Base-by-base conservation (phyloP, 2,113 vertebrate genomes). In the Ailurus styani region DNA sequence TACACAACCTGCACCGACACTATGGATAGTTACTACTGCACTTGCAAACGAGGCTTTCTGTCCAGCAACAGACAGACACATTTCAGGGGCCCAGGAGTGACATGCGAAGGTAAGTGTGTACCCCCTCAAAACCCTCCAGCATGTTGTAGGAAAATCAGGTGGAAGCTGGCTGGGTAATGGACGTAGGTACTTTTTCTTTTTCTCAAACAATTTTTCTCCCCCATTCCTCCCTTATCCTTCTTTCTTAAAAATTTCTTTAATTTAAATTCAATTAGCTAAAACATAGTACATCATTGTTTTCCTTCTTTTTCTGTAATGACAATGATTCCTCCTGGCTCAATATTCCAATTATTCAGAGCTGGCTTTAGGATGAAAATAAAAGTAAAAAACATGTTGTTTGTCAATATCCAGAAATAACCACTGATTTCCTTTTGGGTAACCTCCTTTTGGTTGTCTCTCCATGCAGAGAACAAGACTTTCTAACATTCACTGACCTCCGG, bases 1-100 rank as follows among this genome's bases (percentile, higher is more conserved):
- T 88, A 70, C 0, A 42, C 98, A 17, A 96, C 15, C 31, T 98
- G 98, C 52, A 91, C 9, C 11, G 21, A 91, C 85, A 96, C 88
- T 0, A 0, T 0, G 3, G 50, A 4, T 0, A 82, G 82, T 34
- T 98, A 95, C 82, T 94, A 55, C 12, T 98, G 98, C 3, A 17
- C 70, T 7, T 98, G 97, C 73, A 98, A 98, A 89, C 7, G 0
- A 11, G 98, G 97, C 5, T 98, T 97, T 57, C 47, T 3, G 50
- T 18, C 97, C 27, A 97, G 94, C 93, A 97, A 81, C 0, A 84
- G 96, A 14, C 18, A 83, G 57, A 4, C 0, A 0, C 29, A 20
- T 2, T 96, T 97, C 81, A 42, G 0, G 21, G 84, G 0, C 23
- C 52, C 42, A 15, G 54, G 31, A 17, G 90, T 98, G 75, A 2